Evolutionary conservation across 2,797 vertebrate genomes (phyloP).

Genomic region (Clarias pachynema): DNA sequence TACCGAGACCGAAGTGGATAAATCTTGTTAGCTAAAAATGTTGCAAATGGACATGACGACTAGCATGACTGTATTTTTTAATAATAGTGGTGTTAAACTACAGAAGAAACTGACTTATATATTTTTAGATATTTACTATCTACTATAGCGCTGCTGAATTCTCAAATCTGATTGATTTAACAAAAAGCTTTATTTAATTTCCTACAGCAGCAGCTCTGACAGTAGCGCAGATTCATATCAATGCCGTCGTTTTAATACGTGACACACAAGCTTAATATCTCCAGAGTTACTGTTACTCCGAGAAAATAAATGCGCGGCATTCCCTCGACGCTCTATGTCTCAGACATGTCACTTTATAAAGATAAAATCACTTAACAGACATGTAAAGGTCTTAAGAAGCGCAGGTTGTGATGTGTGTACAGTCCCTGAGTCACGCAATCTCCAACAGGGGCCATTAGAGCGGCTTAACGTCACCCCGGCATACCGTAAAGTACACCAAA

Average conservation of each 20-base stretch:
- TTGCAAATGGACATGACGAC: background rate
- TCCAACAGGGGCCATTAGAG: background rate
- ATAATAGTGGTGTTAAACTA: background rate
- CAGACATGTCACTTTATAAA: background rate
- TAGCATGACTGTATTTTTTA: background rate
- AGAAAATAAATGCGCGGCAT: background rate
- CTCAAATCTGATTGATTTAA: background rate
- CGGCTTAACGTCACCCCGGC: constrained; percentile 15
- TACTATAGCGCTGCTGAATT: background rate
- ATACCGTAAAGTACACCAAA: constrained; percentile 7
- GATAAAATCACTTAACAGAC: background rate
- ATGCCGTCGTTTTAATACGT: background rate
- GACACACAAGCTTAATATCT: background rate
- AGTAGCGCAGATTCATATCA: no score
- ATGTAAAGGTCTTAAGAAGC: background rate
- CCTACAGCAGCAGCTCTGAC: background rate
- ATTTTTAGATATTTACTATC: background rate
- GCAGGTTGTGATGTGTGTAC: background rate
- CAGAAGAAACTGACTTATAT: background rate
- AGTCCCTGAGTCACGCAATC: background rate
- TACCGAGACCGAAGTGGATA: background rate
- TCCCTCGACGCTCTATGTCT: background rate
- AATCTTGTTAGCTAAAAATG: background rate
- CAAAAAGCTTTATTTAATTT: background rate
- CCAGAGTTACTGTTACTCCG: background rate